phyloP scores from a whole-genome alignment of 2,113 vertebrate genomes.

The Zosterops japonicus region DNA sequence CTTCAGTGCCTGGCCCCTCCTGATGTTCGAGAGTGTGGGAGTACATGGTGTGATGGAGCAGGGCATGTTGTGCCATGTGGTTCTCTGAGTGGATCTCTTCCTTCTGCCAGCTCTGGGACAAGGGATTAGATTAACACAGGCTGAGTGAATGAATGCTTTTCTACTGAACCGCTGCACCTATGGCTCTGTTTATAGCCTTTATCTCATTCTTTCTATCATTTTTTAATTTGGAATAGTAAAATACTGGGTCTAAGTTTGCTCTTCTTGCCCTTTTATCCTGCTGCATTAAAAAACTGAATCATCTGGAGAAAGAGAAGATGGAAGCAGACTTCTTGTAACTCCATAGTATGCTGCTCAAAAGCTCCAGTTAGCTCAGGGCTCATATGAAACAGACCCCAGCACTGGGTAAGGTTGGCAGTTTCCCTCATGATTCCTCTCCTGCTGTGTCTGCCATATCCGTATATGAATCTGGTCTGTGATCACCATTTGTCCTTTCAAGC shows the following conservation, averaged over 20 bases:
- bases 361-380: background rate
- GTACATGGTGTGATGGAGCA: background rate
- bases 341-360: background rate
- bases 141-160: background rate
- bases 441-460: rapidly evolving
- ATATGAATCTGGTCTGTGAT: background rate
- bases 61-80: background rate
- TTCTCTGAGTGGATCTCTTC: background rate
- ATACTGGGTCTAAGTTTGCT: background rate
- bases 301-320: background rate
- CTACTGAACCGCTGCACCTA: background rate
- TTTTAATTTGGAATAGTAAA: background rate
- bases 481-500: background rate
- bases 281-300: background rate
- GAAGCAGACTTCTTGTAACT: background rate
- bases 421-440: background rate
- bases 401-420: background rate
- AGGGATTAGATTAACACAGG: background rate
- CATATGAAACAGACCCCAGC: background rate
- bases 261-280: background rate
- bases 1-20: background rate
- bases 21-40: background rate
- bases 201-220: background rate
- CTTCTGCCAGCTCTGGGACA: background rate
- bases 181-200: background rate